Base-by-base conservation (phyloP, 1,140 invertebrate genomes). In the Copidosoma floridanum region DNA sequence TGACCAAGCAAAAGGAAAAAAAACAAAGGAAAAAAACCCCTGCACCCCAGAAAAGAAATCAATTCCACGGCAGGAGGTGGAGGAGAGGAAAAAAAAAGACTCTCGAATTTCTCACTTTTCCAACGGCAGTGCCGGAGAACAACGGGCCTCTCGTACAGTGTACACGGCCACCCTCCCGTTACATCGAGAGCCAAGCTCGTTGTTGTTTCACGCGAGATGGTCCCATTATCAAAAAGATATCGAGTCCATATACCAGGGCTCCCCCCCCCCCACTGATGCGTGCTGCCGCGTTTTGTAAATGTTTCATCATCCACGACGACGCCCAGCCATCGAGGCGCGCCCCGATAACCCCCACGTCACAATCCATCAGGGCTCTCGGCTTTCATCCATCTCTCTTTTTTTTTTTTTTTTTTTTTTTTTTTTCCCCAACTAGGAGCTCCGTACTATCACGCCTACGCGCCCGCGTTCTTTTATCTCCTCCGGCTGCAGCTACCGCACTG, bases 291-390 rank as follows among this genome's bases (percentile, higher is more conserved):
- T 67, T 65, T 65, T 57, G 65, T 65, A 60, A 67, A 67, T 67
- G 64, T 65, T 67, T 67, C 64, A 59, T 67, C 62, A 67, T 65
- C 50, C 55, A 24, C 11, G 54, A 57, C 44, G 43, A 51, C 57
- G 52, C n/a, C n/a, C n/a, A 26, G 46, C 37, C 14, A 20, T 55
- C 44, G 32, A 53, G 38, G 29, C 40, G 41, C 41, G 11, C 27
- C 12, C 44, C 63, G 65, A 67, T 67, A 67, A 67, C 61, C 65
- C 41, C n/a, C n/a, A n/a, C 56, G 56, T 47, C 56, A 26, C 59
- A 41, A 67, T 67, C 60, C 65, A 65, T 67, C 65, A 65, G 51
- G 37, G 23, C 21, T 14, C 23, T 26, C 23, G 7, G 23, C 38
- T 20, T 54, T 32, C 32, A 4, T 29, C 51, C 14, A 14, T 24